phyloP scores from a whole-genome alignment of 2,113 vertebrate species.

The Polyodon spathula region DNA sequence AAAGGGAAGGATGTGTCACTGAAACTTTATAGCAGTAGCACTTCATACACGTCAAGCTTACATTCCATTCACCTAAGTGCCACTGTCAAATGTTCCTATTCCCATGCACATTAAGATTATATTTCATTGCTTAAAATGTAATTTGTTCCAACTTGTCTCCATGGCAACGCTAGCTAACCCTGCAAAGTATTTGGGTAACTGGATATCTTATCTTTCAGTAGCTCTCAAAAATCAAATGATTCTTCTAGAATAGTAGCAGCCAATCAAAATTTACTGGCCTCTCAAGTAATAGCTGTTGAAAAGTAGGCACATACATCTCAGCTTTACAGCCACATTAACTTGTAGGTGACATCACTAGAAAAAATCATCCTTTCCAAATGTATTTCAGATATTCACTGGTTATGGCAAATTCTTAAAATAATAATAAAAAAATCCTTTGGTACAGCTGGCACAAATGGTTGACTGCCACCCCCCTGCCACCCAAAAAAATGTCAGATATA shows the following conservation, averaged over 20 bases:
- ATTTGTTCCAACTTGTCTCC: constrained; percentile 74
- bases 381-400: no score
- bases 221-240: constrained; percentile 77
- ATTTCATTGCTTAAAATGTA: constrained; percentile 83
- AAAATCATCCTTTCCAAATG: no score
- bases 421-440: no score
- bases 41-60: constrained; percentile 57
- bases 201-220: constrained; percentile 81
- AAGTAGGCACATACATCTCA: constrained; percentile 68
- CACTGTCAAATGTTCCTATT: constrained; percentile 74
- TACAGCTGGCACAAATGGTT: no score
- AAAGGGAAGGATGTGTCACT: no score
- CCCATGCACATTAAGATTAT: constrained; percentile 74
- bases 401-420: no score
- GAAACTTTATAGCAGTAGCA: background rate
- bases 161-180: constrained; percentile 73
- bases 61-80: constrained; percentile 76
- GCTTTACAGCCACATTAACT: constrained; percentile 54
- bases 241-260: constrained; percentile 72
- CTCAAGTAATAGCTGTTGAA: constrained; percentile 65
- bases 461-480: no score
- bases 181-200: constrained; percentile 80
- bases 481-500: no score
- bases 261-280: constrained; percentile 75
- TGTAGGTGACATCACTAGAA: constrained; percentile 40